These are phyloP conservation scores for Heliocidaris tuberculata DNA, from an alignment of 35 echinoderm and acorn worm species.

Conservation along the genomic window DNA sequence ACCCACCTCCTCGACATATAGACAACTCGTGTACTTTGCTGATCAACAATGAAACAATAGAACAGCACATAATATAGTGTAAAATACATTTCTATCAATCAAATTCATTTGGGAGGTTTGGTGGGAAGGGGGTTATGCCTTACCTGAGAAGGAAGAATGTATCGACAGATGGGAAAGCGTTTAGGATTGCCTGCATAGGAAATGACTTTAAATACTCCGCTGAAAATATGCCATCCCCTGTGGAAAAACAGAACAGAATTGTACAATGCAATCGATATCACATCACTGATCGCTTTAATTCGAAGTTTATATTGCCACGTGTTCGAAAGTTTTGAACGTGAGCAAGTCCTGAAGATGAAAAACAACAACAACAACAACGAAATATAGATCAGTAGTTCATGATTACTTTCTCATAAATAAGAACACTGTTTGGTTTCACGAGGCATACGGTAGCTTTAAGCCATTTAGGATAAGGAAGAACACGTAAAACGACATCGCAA, in stretches of 20 bases:
- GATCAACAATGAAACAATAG: no score
- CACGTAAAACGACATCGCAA: not conserved
- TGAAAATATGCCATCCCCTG: constrained; percentile 22
- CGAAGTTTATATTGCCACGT: not conserved
- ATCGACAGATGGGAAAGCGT: constrained; percentile 78
- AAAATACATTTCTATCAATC: no score
- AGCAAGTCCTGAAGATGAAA: not conserved
- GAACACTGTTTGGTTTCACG: not conserved
- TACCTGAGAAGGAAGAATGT: constrained; percentile 91
- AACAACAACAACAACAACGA: no score
- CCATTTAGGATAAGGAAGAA: not conserved
- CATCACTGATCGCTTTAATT: not conserved
- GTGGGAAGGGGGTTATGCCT: not conserved
- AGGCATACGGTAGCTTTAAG: not conserved
- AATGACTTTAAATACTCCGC: constrained; percentile 18
- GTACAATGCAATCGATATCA: not conserved
- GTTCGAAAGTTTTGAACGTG: not conserved
- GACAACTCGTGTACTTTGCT: no score
- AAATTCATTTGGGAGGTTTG: no score
- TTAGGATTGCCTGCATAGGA: constrained; percentile 63
- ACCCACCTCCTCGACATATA: no score
- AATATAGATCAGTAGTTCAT: not conserved
- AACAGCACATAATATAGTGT: no score
- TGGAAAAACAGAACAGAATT: not conserved
- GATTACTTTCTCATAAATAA: not conserved